phyloP scores from a whole-genome alignment of 2,797 vertebrate species.

The Chrosomus eos region DNA sequence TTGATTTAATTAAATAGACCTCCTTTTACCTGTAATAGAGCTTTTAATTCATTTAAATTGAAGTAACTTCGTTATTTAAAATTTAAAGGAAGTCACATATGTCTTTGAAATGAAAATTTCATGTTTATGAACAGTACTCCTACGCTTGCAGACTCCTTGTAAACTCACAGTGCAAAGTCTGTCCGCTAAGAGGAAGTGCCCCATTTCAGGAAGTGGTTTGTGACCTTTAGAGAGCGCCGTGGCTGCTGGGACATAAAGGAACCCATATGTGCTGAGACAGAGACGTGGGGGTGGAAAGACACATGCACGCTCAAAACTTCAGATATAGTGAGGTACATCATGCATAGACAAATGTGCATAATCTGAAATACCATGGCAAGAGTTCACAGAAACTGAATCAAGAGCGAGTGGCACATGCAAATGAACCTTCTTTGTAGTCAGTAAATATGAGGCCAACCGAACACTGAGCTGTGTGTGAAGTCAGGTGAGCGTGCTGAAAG shows the following conservation, averaged over 20 bases:
- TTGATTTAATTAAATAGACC: neutral
- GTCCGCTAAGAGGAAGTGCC: slow-evolving; percentile 77
- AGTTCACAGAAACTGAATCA: slow-evolving; percentile 23
- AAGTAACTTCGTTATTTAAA: neutral
- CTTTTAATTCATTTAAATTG: neutral
- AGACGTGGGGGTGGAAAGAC: slow-evolving; percentile 46
- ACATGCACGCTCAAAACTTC: slow-evolving; percentile 18
- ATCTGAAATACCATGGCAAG: neutral
- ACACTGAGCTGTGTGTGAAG: neutral
- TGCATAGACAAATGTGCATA: slow-evolving; percentile 1
- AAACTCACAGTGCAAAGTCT: slow-evolving; percentile 49
- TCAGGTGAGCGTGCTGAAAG: neutral
- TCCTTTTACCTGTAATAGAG: neutral
- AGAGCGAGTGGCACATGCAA: neutral
- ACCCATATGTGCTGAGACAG: slow-evolving; percentile 65
- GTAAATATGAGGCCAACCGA: neutral
- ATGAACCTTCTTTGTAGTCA: neutral
- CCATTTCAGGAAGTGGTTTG: slow-evolving; percentile 79
- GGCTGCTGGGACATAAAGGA: slow-evolving; percentile 64
- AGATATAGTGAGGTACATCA: slow-evolving; percentile 24
- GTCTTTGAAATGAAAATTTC: neutral
- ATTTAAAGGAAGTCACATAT: neutral
- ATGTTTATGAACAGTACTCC: slow-evolving; percentile 38
- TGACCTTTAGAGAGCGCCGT: slow-evolving; percentile 73
- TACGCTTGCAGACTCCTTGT: slow-evolving; percentile 41